Percentiles rank a stretch among this genome's conserved stretches.
phyloP scores from a whole-genome alignment of 1,140 invertebrate genomes.

The Brachionus manjavacas region DNA sequence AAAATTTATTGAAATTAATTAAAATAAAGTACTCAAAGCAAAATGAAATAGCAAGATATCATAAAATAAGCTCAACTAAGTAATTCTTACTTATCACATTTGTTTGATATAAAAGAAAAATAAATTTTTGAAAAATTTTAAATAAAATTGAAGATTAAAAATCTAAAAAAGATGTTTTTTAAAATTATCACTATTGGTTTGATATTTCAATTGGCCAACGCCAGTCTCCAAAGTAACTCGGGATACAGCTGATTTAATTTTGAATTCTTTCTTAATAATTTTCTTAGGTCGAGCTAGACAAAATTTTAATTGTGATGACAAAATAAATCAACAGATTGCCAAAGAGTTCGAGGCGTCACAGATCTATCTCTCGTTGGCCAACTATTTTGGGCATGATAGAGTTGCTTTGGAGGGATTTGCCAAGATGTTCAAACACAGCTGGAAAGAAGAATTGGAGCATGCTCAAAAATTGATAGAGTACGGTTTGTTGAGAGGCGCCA shows the following conservation, averaged over 20 bases:
- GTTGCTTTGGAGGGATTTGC: constrained; percentile 11
- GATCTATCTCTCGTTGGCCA: neutral
- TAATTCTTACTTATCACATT: neutral
- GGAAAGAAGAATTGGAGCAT: constrained; percentile 31
- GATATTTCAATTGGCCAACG: neutral
- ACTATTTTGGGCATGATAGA: neutral
- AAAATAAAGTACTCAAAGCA: neutral
- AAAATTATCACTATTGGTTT: neutral
- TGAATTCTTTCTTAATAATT: neutral
- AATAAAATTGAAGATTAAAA: neutral
- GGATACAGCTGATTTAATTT: neutral
- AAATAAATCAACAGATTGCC: neutral
- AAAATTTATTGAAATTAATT: neutral
- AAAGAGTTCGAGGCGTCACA: constrained; percentile 24
- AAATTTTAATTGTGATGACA: constrained; percentile 22
- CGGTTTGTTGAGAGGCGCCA: constrained; percentile 1
- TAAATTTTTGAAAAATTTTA: neutral
- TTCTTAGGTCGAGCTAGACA: neutral
- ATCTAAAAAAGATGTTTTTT: neutral
- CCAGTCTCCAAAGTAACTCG: neutral
- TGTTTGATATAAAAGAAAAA: neutral
- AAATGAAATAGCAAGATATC: neutral
- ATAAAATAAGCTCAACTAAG: neutral
- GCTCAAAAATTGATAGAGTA: constrained; percentile 42
- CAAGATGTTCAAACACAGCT: constrained; percentile 18